Evolutionary conservation across 2,797 vertebrate genomes (phyloP), one percentile per base, ranked within the genome.

Genomic region (Cryptoblepharus egeriae): DNA sequence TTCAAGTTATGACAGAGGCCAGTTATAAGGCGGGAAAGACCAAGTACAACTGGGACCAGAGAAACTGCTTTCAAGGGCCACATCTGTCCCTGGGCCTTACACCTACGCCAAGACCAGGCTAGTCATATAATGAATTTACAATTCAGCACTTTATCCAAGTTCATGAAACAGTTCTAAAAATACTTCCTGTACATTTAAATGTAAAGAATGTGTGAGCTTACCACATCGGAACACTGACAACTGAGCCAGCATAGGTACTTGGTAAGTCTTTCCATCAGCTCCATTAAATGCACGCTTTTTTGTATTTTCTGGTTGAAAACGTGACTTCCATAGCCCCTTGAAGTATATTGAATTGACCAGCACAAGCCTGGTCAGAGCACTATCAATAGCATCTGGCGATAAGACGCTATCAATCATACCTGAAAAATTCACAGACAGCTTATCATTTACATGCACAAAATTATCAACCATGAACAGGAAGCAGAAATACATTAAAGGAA

Each of bases 311-410:
- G 97, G 96, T 79, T 95, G 97, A 92, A 99, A 99, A 71, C 97
- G 95, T 0, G 98, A 98, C 86, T 98, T 98, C 98, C 98, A 99
- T 24, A 97, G 88, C 37, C 98, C 98, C 95, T 99, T 99, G 93
- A 99, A 99, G 93, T 97, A 99, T 77, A 99, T 96, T 0, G 98
- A 96, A 64, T 98, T 98, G 77, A 98, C 95, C 10, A 96, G 90
- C 10, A 99, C 96, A 88, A 99, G 92, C 6, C 96, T 96, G 80
- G 97, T 98, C 86, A 98, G 71, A 32, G 55, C 24, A 0, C 95
- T 60, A 70, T 98, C 95, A 76, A 99, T 91, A 87, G 97, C 96
- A 80, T 97, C 97, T 1, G 97, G 95, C 76, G 96, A 95, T 84
- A 99, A 88, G 90, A 99, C 84, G 78, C 86, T 95, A 88, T 97